Conservation (phyloP, 2,888 invertebrate species). For the Amphiduros pacificus region DNA sequence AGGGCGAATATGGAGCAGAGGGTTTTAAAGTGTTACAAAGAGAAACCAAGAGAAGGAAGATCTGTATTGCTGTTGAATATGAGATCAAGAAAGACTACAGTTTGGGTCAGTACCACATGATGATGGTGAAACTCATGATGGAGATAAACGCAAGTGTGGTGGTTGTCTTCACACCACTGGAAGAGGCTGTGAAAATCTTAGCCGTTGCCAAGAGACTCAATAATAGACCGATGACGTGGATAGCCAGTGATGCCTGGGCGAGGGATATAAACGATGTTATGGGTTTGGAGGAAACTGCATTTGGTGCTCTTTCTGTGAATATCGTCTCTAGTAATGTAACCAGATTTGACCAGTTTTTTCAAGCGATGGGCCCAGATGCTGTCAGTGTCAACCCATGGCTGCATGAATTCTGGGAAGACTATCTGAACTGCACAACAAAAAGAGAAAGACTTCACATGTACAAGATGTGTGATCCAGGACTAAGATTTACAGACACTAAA, state of each 20-base stretch:
- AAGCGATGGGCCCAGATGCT: neutral
- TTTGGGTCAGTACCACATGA: neutral
- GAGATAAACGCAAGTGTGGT: constrained; percentile 28
- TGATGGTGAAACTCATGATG: neutral
- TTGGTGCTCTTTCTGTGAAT: constrained; percentile 30
- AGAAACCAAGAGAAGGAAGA: constrained; percentile 3
- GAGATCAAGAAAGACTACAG: constrained; percentile 23
- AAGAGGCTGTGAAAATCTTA: constrained; percentile 23
- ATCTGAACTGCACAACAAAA: neutral
- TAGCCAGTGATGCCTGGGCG: constrained; percentile 37
- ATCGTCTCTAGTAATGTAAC: constrained; percentile 25
- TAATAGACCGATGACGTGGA: constrained; percentile 32
- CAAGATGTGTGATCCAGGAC: neutral
- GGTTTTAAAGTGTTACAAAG: constrained; percentile 18
- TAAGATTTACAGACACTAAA: neutral
- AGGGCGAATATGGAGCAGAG: constrained; percentile 30
- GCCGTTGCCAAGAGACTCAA: constrained; percentile 21
- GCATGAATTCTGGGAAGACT: constrained; percentile 22
- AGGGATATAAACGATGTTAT: constrained; percentile 29
- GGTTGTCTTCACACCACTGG: constrained; percentile 25
- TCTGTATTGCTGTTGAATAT: constrained; percentile 27
- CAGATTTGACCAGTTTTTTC: constrained; percentile 30
- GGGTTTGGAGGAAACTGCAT: constrained; percentile 25
- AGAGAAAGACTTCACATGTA: neutral
- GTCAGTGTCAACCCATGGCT: constrained; percentile 32